Conservation (phyloP, 2,888 invertebrate species). For the Mayetiola destructor region DNA sequence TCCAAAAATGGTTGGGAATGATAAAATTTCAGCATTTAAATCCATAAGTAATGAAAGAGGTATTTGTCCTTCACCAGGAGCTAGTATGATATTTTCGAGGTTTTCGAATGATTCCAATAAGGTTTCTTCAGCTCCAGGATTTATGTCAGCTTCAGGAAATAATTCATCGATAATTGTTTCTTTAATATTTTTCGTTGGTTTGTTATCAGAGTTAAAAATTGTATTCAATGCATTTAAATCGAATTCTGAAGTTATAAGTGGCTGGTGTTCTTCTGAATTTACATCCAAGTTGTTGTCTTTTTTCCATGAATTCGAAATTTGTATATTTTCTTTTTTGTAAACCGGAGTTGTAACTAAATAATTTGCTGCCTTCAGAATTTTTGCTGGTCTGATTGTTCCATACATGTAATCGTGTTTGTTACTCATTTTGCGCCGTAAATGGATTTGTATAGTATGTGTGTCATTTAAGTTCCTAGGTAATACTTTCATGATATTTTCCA, state of each 20-base stretch:
- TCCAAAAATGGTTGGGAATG: slow-evolving; percentile 19
- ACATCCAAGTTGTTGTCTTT: background rate
- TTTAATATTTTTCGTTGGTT: background rate
- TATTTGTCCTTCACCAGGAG: slow-evolving; percentile 20
- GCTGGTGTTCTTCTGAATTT: background rate
- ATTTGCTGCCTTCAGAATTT: slow-evolving; percentile 18
- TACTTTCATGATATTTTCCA: slow-evolving; percentile 18
- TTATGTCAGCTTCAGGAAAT: slow-evolving; percentile 16
- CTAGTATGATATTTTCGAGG: slow-evolving; percentile 17
- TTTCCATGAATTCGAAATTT: background rate
- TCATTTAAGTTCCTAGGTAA: slow-evolving; percentile 18
- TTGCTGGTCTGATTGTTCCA: slow-evolving; percentile 19
- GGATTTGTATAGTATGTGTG: slow-evolving; percentile 19
- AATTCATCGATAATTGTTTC: background rate
- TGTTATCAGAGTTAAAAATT: background rate
- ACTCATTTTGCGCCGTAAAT: slow-evolving; percentile 17
- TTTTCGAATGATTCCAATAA: slow-evolving; percentile 17
- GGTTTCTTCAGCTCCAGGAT: slow-evolving; percentile 19
- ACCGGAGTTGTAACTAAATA: slow-evolving; percentile 16
- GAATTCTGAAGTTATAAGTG: too few species aligned
- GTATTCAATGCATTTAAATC: too few species aligned
- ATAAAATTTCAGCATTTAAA: slow-evolving; percentile 19
- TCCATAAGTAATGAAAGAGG: slow-evolving; percentile 15
- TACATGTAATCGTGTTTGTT: slow-evolving; percentile 16
- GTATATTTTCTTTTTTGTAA: background rate